Percentiles rank a stretch among this genome's conserved stretches.
Evolutionary conservation across 2,797 vertebrate species (phyloP).

Genomic region (Chrysocyon brachyurus): DNA sequence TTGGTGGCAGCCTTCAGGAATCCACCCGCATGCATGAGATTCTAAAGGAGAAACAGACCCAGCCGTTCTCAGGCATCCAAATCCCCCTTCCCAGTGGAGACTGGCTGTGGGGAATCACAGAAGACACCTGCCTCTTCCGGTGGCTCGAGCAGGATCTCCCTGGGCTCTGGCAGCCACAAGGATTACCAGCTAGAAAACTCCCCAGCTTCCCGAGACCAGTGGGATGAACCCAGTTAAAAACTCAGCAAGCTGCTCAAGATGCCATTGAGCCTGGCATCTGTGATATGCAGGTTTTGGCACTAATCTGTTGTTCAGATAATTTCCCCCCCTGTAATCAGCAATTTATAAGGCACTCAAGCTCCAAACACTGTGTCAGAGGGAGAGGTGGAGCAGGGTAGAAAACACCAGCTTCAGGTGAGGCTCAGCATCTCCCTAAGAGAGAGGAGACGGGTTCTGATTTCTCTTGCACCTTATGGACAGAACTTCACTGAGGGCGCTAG

Average conservation of each 20-base stretch:
- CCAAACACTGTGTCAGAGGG: not conserved
- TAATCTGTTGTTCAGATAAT: not conserved
- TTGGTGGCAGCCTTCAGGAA: not conserved
- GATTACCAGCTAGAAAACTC: not conserved
- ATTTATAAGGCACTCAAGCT: not conserved
- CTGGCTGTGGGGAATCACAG: not conserved
- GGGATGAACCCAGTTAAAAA: not conserved
- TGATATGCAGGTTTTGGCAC: conserved; percentile 43
- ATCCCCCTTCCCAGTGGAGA: not conserved
- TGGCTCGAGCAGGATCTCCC: fast-evolving
- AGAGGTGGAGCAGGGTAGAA: not conserved
- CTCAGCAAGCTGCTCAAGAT: conserved; percentile 33
- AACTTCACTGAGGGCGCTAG: not conserved
- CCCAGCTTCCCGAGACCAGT: not conserved
- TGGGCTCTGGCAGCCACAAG: not conserved
- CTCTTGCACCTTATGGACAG: not conserved
- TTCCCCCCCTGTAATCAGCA: not conserved
- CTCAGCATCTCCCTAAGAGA: not conserved
- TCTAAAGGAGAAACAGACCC: not conserved
- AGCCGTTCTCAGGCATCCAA: too few relatives aligned
- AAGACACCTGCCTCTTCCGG: not conserved
- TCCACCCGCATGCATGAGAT: not conserved
- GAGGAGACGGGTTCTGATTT: not conserved
- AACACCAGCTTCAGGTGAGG: not conserved
- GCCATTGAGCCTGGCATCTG: conserved; percentile 42